These are phyloP conservation scores for Hermatobates lingyangjiaoensis DNA, from an alignment of 1,140 invertebrate genomes.

Conservation along the genomic window DNA sequence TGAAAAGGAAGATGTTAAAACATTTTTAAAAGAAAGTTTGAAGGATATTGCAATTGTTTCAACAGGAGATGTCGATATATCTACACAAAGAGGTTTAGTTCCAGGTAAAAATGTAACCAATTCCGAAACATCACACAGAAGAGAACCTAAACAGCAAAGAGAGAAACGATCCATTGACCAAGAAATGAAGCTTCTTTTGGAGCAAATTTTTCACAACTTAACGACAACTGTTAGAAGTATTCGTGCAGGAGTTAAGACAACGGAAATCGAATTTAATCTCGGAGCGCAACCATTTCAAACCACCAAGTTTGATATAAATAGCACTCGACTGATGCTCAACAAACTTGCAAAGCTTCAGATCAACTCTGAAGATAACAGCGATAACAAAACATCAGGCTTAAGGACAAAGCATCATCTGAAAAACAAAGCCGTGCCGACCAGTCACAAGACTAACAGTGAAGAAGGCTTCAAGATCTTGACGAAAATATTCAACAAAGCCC, in stretches of 20 bases:
- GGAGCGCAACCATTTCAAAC: background rate
- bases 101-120: background rate
- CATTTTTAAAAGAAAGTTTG: background rate
- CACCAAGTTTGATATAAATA: slow-evolving; percentile 6
- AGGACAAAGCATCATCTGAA: slow-evolving; percentile 1
- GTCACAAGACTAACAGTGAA: slow-evolving; percentile 7
- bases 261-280: slow-evolving; percentile 8
- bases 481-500: slow-evolving; percentile 39
- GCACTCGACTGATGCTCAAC: slow-evolving; percentile 1
- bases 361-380: background rate
- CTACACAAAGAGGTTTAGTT: background rate
- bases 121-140: background rate
- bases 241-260: slow-evolving; percentile 1
- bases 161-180: background rate
- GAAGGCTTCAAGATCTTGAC: slow-evolving; percentile 39
- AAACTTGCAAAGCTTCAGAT: slow-evolving; percentile 11
- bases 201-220: slow-evolving; percentile 13
- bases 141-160: background rate
- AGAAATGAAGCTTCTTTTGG: slow-evolving; percentile 9
- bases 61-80: slow-evolving; percentile 5
- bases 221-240: background rate
- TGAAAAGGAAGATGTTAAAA: background rate
- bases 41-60: slow-evolving; percentile 5
- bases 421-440: slow-evolving; percentile 6
- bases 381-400: background rate